A percentile compares a stretch with the other conserved stretches of the same genome.
phyloP scores from a whole-genome alignment of 2,888 invertebrate genomes.

The Trissonchulus latispiculum region DNA sequence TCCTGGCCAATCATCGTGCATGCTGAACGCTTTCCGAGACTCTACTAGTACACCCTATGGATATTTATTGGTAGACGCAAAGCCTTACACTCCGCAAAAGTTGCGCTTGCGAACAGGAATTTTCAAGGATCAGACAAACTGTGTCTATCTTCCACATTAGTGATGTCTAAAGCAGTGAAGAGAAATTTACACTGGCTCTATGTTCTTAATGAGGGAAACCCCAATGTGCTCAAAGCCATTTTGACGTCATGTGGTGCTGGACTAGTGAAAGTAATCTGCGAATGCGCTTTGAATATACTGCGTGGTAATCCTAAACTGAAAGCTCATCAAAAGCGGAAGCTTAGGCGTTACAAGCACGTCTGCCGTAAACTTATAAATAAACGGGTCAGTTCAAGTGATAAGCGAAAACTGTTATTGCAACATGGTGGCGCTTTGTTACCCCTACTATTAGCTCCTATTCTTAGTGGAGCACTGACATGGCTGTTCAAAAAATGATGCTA shows the following conservation, averaged over 20 bases:
- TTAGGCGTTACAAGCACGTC: background rate
- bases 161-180: too few species aligned
- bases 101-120: too few species aligned
- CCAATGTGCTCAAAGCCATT: too few species aligned
- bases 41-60: too few species aligned
- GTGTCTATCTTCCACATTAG: too few species aligned
- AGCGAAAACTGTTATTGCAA: background rate
- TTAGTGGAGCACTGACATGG: background rate
- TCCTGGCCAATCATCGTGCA: too few species aligned
- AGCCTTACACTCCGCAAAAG: background rate
- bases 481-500: slow-evolving; percentile 6
- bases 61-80: background rate
- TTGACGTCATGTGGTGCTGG: background rate
- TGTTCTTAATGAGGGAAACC: too few species aligned
- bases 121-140: too few species aligned
- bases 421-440: background rate
- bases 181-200: too few species aligned
- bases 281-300: slow-evolving; percentile 4
- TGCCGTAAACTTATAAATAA: background rate
- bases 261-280: background rate
- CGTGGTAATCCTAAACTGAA: background rate
- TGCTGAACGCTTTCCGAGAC: too few species aligned
- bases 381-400: too few species aligned
- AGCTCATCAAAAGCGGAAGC: background rate
- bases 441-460: background rate